Conservation (phyloP, 2,797 vertebrate genomes). For the Lepus oiostolus region DNA sequence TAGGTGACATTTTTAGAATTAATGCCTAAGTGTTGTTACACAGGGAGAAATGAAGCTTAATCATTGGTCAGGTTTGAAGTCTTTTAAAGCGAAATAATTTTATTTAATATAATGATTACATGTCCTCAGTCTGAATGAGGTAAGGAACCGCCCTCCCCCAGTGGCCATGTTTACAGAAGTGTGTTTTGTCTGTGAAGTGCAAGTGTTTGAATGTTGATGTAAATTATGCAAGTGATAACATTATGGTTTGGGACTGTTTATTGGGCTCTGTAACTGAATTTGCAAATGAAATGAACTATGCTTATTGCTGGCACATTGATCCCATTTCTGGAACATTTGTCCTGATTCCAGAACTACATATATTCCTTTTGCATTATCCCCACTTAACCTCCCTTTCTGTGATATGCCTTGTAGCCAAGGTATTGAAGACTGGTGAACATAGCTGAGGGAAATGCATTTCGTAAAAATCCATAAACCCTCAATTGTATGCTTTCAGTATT, state of each 20-base stretch:
- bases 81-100: slow-evolving; percentile 71
- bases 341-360: slow-evolving; percentile 77
- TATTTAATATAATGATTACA: slow-evolving; percentile 80
- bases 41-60: slow-evolving; percentile 75
- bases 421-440: slow-evolving; percentile 76
- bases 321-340: slow-evolving; percentile 76
- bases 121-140: slow-evolving; percentile 77
- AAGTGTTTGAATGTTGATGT: slow-evolving; percentile 78
- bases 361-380: slow-evolving; percentile 73
- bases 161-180: slow-evolving; percentile 80
- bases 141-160: slow-evolving; percentile 80
- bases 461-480: slow-evolving; percentile 72
- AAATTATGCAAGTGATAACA: slow-evolving; percentile 79
- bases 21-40: slow-evolving; percentile 82
- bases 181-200: slow-evolving; percentile 74
- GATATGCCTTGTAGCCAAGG: slow-evolving; percentile 82
- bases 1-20: slow-evolving; percentile 85
- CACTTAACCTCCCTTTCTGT: slow-evolving; percentile 74
- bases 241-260: slow-evolving; percentile 84
- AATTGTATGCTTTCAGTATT: slow-evolving; percentile 85
- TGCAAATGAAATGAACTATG: slow-evolving; percentile 76
- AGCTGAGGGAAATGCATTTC: slow-evolving; percentile 72
- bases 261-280: slow-evolving; percentile 83
- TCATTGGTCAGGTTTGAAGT: slow-evolving; percentile 67
- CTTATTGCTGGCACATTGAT: slow-evolving; percentile 82